Conservation (phyloP, 2,797 vertebrate species). For the Macroramphosus scolopax region DNA sequence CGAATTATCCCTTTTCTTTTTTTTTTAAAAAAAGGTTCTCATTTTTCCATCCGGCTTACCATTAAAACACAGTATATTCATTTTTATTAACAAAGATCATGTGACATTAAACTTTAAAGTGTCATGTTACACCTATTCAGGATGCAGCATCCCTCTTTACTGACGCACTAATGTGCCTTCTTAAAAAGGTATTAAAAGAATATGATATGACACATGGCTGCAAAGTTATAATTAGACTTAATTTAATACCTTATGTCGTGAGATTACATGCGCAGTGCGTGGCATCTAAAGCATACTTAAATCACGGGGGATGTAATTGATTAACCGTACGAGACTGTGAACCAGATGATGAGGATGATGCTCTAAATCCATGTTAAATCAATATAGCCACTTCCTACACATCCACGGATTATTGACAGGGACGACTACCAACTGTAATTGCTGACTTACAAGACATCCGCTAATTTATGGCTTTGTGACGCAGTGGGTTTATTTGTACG, state of each 20-base stretch:
- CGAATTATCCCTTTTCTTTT: conserved; percentile 18
- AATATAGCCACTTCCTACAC: conserved; percentile 66
- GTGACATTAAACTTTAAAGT: conserved; percentile 19
- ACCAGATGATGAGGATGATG: conserved; percentile 67
- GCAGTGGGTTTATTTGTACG: conserved; percentile 19
- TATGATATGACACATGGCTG: conserved; percentile 56
- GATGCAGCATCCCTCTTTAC: conserved; percentile 23
- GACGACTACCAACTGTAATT: conserved; percentile 63
- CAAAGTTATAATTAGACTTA: conserved; percentile 70
- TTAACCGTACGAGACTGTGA: conserved; percentile 64
- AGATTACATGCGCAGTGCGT: conserved; percentile 58
- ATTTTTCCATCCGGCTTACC: conserved; percentile 22
- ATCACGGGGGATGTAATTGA: conserved; percentile 67
- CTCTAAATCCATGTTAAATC: conserved; percentile 72
- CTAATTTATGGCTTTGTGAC: conserved; percentile 27
- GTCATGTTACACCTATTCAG: conserved; percentile 27
- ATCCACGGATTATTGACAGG: conserved; percentile 66
- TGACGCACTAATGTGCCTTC: conserved; percentile 55
- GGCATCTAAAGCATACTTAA: conserved; percentile 62
- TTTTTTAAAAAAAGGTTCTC: conserved; percentile 25
- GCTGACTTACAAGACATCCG: conserved; percentile 37
- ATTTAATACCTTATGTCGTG: conserved; percentile 70
- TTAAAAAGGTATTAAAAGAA: conserved; percentile 57
- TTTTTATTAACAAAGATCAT: conserved; percentile 41
- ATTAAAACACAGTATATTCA: conserved; percentile 25